Base-by-base conservation (phyloP, 2,888 invertebrate genomes). In the Idaea biselata region DNA sequence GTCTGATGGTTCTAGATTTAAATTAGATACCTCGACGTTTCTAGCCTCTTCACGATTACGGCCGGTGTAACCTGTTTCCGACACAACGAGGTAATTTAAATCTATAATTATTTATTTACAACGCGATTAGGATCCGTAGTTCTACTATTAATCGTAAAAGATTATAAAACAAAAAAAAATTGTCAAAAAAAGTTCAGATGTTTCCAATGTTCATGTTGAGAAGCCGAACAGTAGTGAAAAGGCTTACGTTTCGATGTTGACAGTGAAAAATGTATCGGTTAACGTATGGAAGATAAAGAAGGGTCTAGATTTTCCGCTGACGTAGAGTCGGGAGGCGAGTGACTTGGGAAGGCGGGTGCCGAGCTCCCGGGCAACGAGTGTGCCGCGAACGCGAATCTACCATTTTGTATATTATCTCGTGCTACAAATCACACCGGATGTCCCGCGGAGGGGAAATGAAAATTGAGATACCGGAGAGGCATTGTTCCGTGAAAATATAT, bases 401-500 rank as follows among this genome's bases (percentile, higher is more conserved):
- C 90, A 88, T 88, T 91, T 89, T 90, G 89, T 89, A 87, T 89
- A 89, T 89, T 90, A 91, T 90, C 91, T 90, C 79, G 79, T 80
- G 89, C 89, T 88, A 91, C 91, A 91, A 90, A 91, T 91, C 90
- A 91, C 88, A 89, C 84, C 87, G 89, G 90, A 88, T 89, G 88
- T 88, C 86, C 85, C 86, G 80, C 84, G 80, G 83, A 87, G 88
- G 89, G 88, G 89, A 89, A 89, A 91, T 89, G 89, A 90, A 89
- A 90, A 91, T 90, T 91, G 90, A 91, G 91, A 90, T 90, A 91
- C 90, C 89, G 85, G 84, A 79, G 84, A 86, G 86, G 86, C 89
- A 91, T 91, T 91, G 90, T 91, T 90, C 90, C 87, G 88, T 89
- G 87, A 87, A 89, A 89, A 89, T 90, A 89, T 89, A 90, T 89